Percentiles rank a stretch among this genome's conserved stretches.
Conservation (phyloP, 2,113 vertebrate genomes). For the Gracilinanus agilis region DNA sequence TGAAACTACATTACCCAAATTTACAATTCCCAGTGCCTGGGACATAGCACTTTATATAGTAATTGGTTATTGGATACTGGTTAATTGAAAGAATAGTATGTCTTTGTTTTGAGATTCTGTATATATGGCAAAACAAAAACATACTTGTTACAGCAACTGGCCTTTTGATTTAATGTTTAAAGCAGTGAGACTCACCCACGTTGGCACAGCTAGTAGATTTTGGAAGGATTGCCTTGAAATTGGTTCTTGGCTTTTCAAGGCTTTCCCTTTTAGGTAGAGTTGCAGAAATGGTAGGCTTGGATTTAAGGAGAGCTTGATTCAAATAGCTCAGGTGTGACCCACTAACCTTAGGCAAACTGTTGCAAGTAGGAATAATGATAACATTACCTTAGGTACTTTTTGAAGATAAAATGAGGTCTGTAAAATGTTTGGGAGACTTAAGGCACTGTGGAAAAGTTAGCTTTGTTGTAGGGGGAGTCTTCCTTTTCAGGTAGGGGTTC, state of each 20-base stretch:
- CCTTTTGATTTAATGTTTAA: not conserved
- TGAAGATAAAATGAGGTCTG: not conserved
- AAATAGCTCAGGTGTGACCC: not conserved
- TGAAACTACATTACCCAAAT: too few species aligned
- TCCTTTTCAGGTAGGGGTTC: not conserved
- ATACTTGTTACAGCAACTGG: not conserved
- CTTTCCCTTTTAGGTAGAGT: not conserved
- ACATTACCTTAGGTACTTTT: not conserved
- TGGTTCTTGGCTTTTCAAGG: not conserved
- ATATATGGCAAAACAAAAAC: not conserved
- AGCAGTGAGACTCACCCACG: not conserved
- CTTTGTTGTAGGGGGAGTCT: not conserved
- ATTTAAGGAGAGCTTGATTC: not conserved
- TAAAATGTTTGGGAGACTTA: not conserved
- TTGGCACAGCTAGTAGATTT: not conserved
- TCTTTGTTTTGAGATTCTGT: not conserved
- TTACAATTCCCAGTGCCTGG: not conserved
- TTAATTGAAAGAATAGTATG: not conserved
- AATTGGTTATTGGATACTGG: not conserved
- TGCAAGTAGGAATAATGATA: not conserved
- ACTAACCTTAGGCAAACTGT: not conserved
- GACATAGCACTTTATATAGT: not conserved
- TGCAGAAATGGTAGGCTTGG: not conserved
- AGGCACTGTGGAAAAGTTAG: not conserved
- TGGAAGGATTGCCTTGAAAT: not conserved